A percentile compares a stretch with the other conserved stretches of the same genome.
Evolutionary conservation across 2,888 invertebrate genomes (phyloP).

Genomic region (Pseudanteris insignis): DNA sequence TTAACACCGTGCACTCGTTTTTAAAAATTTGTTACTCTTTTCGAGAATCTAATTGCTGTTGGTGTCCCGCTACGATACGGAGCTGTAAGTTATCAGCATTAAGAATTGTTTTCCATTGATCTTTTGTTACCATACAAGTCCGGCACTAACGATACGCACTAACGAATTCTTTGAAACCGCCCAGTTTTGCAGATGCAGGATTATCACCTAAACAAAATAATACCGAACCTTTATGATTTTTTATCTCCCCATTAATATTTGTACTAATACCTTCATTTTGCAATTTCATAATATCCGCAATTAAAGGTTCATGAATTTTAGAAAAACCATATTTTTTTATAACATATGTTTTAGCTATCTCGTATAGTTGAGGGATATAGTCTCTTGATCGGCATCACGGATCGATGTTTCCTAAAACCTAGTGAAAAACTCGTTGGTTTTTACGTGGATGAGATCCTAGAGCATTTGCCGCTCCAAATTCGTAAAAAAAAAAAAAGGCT

Average conservation of each 20-base stretch:
- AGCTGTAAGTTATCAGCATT: background rate
- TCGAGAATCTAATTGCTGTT: too few relatives aligned
- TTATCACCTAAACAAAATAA: conserved; percentile 42
- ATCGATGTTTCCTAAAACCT: conserved; percentile 6
- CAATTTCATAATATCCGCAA: conserved; percentile 25
- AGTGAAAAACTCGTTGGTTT: conserved; percentile 17
- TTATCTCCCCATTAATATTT: conserved; percentile 5
- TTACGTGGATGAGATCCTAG: conserved; percentile 1
- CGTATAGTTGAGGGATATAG: conserved; percentile 1
- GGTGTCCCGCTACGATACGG: background rate
- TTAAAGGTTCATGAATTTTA: conserved; percentile 37
- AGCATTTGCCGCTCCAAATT: conserved; percentile 6
- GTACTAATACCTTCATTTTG: conserved; percentile 28
- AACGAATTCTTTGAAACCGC: conserved; percentile 45
- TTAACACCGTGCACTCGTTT: conserved; percentile 4
- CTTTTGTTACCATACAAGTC: conserved; percentile 19
- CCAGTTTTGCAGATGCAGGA: conserved; percentile 39
- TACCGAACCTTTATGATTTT: conserved; percentile 40
- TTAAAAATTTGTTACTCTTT: conserved; percentile 1
- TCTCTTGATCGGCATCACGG: conserved; percentile 22
- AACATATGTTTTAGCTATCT: conserved; percentile 18
- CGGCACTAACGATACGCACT: conserved; percentile 41
- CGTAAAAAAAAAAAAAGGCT: conserved; percentile 45
- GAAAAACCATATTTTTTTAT: conserved; percentile 31
- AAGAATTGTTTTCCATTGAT: conserved; percentile 1